Percentiles rank a stretch among this genome's conserved stretches.
Evolutionary conservation across 2,797 vertebrate species (phyloP).

Genomic region (Peromyscus aztecus): DNA sequence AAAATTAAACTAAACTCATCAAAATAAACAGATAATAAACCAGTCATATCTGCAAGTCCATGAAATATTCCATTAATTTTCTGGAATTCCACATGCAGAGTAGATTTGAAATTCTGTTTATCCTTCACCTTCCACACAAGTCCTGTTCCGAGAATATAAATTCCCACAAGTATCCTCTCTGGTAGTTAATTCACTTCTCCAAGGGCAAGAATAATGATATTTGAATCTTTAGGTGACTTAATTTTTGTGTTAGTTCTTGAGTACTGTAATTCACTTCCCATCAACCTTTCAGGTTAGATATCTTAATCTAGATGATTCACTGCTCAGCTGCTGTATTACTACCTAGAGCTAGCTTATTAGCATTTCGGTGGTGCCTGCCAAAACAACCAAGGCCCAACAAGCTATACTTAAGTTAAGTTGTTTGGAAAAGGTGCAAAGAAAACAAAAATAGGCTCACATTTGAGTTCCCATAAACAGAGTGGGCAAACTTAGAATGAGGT

Average conservation of each 20-base stretch:
- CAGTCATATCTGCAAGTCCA: constrained; percentile 35
- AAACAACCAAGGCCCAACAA: constrained; percentile 36
- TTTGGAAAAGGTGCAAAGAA: constrained; percentile 59
- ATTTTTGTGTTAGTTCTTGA: constrained; percentile 30
- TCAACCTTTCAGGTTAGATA: neutral
- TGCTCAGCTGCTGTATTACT: neutral
- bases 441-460: constrained; percentile 50
- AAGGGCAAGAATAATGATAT: constrained; percentile 44
- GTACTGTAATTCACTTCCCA: neutral
- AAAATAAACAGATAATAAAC: constrained; percentile 51
- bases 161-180: neutral
- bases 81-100: neutral
- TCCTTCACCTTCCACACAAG: neutral
- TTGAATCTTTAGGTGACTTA: constrained; percentile 14
- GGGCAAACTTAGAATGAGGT: constrained; percentile 7
- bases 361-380: neutral
- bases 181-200: constrained; percentile 20
- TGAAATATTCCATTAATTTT: constrained; percentile 5
- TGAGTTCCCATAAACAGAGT: constrained; percentile 50
- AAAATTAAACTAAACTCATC: constrained; percentile 22
- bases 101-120: constrained; percentile 35
- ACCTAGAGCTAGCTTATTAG: neutral
- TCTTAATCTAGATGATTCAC: neutral
- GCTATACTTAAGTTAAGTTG: neutral
- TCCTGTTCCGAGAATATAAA: neutral